A percentile compares a stretch with the other conserved stretches of the same genome.
phyloP scores from a whole-genome alignment of 2,888 invertebrate genomes.

The Drosophila silvestris region DNA sequence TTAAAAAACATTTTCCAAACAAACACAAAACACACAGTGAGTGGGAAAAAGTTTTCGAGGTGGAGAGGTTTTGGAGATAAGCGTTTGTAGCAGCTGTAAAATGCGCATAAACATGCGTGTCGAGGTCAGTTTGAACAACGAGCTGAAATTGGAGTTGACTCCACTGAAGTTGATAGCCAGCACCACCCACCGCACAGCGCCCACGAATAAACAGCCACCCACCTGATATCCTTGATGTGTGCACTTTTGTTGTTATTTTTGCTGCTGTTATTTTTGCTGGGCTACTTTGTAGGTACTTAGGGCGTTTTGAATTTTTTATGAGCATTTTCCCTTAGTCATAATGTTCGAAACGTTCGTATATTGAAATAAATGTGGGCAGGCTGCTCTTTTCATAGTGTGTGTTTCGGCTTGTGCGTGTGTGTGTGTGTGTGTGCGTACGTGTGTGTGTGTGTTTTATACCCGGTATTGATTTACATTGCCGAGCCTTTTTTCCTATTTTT shows the following conservation, averaged over 20 bases:
- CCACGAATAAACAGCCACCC: not conserved
- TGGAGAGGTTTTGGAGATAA: constrained; percentile 50
- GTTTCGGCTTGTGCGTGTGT: not conserved
- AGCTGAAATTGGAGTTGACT: constrained; percentile 35
- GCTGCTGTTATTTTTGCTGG: constrained; percentile 39
- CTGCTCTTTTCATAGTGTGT: constrained; percentile 21
- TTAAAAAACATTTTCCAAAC: constrained; percentile 67
- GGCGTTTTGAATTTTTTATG: constrained; percentile 80
- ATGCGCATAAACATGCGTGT: constrained; percentile 78
- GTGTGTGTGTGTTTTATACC: constrained; percentile 1
- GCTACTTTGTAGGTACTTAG: constrained; percentile 75
- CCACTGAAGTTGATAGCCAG: constrained; percentile 17
- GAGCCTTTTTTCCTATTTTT: not conserved
- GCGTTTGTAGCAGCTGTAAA: constrained; percentile 71
- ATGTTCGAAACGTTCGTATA: constrained; percentile 59
- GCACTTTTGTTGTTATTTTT: constrained; percentile 46
- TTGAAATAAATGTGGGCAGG: constrained; percentile 73
- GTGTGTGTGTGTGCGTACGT: not conserved
- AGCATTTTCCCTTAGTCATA: constrained; percentile 59
- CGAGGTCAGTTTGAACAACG: constrained; percentile 55
- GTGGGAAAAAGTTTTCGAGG: constrained; percentile 19
- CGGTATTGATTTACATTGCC: constrained; percentile 18
- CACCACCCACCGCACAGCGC: not conserved
- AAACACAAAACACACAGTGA: constrained; percentile 27
- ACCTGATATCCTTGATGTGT: constrained; percentile 42